A percentile compares a stretch with the other conserved stretches of the same genome.
These are phyloP conservation scores for Lithosia quadra DNA, from an alignment of 2,888 invertebrate genomes.

Conservation along the genomic window DNA sequence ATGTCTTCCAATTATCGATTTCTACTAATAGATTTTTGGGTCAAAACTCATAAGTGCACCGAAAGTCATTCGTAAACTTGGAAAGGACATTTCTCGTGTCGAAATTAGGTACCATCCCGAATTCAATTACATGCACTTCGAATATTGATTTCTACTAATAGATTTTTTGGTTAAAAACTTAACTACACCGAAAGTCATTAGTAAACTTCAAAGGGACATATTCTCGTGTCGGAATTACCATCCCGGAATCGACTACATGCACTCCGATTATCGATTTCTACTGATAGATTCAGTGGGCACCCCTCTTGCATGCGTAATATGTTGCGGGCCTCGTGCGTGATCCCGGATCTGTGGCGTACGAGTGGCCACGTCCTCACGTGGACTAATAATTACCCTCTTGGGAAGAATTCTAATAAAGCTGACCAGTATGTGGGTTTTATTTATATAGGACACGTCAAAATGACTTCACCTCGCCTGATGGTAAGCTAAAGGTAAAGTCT, in stretches of 20 bases:
- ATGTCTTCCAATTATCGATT: too few relatives aligned
- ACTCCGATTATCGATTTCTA: slow-evolving; percentile 24
- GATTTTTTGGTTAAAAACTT: background rate
- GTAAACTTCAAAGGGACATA: background rate
- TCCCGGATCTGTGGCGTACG: slow-evolving; percentile 48
- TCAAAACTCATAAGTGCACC: too few relatives aligned
- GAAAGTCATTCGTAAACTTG: too few relatives aligned
- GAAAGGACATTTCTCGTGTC: too few relatives aligned
- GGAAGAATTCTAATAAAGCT: slow-evolving; percentile 49
- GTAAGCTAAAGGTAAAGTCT: too few relatives aligned
- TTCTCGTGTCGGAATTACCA: slow-evolving; percentile 17
- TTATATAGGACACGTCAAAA: too few relatives aligned
- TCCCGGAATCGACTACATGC: slow-evolving; percentile 18
- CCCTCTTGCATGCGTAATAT: slow-evolving; percentile 21
- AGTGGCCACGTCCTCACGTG: slow-evolving; percentile 27
- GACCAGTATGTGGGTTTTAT: too few relatives aligned
- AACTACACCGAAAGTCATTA: background rate
- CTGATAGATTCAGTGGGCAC: slow-evolving; percentile 19
- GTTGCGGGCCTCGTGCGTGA: slow-evolving; percentile 38
- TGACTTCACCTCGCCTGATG: too few relatives aligned
- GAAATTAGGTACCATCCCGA: too few relatives aligned
- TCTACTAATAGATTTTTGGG: too few relatives aligned
- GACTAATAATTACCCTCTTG: slow-evolving; percentile 46
- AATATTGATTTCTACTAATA: too few relatives aligned
- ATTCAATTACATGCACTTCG: too few relatives aligned